A percentile compares a stretch with the other conserved stretches of the same genome.
These are phyloP conservation scores for Nasonia longicornis DNA, from an alignment of 1,140 invertebrate genomes.

Conservation along the genomic window DNA sequence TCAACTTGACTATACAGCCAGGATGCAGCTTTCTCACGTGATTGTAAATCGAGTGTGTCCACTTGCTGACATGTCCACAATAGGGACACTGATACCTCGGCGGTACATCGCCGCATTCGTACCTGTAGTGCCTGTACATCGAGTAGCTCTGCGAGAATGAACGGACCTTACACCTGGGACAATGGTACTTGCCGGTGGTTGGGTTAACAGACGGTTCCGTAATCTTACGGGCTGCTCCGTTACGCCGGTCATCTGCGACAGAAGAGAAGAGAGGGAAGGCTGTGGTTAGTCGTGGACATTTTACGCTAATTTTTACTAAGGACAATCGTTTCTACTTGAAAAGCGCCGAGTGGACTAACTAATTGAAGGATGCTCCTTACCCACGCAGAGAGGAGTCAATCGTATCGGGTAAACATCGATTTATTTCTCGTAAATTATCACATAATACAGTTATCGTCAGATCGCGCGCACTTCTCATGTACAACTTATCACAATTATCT, in stretches of 20 bases:
- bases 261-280: constrained; percentile 7
- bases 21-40: constrained; percentile 61
- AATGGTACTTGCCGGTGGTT: constrained; percentile 51
- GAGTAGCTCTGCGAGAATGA: constrained; percentile 69
- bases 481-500: not conserved
- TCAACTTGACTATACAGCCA: constrained; percentile 46
- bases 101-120: constrained; percentile 77
- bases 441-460: not conserved
- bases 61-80: constrained; percentile 64
- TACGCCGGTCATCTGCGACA: not conserved
- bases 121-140: constrained; percentile 75
- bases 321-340: not conserved
- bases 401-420: not conserved
- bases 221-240: not conserved
- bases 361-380: too few species aligned
- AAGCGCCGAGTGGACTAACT: not conserved
- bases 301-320: not conserved
- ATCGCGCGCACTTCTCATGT: not conserved
- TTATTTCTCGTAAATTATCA: not conserved
- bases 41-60: constrained; percentile 62
- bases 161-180: constrained; percentile 61
- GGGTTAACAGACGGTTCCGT: constrained; percentile 18
- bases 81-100: constrained; percentile 76
- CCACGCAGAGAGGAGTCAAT: not conserved
- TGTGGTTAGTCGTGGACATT: constrained; percentile 34